Evolutionary conservation across 2,113 vertebrate species (phyloP).

Genomic region (Syrrhaptes paradoxus): DNA sequence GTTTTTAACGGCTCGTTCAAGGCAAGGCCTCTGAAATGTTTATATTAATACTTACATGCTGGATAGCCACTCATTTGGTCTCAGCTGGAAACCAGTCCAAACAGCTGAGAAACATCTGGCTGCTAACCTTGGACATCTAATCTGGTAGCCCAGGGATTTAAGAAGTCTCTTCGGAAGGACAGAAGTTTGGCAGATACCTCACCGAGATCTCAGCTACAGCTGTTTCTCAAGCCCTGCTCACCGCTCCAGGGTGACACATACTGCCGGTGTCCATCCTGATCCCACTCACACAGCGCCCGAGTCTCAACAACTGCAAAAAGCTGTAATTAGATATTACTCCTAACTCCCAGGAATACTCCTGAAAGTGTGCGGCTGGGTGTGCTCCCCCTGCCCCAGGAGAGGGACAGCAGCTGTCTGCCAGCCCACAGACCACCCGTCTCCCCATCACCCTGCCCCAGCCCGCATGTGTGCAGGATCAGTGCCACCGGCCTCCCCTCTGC

Average conservation of each 20-base stretch:
- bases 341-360: fast-evolving
- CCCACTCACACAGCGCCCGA: not conserved
- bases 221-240: not conserved
- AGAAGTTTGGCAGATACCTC: slow-evolving; percentile 50
- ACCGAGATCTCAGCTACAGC: not conserved
- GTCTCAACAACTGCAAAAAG: fast-evolving
- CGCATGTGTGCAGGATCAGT: fast-evolving
- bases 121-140: slow-evolving; percentile 68
- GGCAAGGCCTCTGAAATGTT: slow-evolving; percentile 58
- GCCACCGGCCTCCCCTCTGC: not conserved
- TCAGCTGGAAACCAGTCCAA: slow-evolving; percentile 67
- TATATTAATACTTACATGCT: slow-evolving; percentile 64
- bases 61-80: slow-evolving; percentile 55
- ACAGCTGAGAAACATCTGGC: slow-evolving; percentile 78
- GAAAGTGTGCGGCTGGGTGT: not conserved
- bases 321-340: not conserved
- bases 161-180: slow-evolving; percentile 37
- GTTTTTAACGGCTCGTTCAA: slow-evolving; percentile 68
- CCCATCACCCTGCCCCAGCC: fast-evolving
- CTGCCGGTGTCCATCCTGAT: fast-evolving
- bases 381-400: not conserved
- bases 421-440: not conserved
- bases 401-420: not conserved
- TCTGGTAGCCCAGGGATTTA: slow-evolving; percentile 70
- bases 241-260: fast-evolving